A percentile compares a stretch with the other conserved stretches of the same genome.
Evolutionary conservation across 2,797 vertebrate species (phyloP).

Genomic region (Poeciliopsis presidionis): DNA sequence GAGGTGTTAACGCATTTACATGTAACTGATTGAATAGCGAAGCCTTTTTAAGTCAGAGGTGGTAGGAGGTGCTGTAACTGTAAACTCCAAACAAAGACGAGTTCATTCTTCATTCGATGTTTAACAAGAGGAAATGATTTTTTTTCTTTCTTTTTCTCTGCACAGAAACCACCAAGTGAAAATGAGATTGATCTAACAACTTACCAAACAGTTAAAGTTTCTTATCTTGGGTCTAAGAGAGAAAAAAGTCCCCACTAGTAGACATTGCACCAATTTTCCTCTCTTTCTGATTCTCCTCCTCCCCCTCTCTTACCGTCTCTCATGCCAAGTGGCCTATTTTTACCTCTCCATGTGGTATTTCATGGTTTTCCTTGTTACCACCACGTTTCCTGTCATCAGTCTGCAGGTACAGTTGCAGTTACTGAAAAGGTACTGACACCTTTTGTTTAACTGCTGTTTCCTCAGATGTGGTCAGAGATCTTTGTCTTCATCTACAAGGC

Average conservation of each 20-base stretch:
- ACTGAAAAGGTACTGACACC: slow-evolving; percentile 51
- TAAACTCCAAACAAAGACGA: slow-evolving; percentile 36
- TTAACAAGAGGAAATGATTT: slow-evolving; percentile 19
- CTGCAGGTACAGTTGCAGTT: slow-evolving; percentile 59
- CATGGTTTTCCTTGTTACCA: slow-evolving; percentile 83
- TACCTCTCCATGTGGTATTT: slow-evolving; percentile 78
- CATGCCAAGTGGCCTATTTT: slow-evolving; percentile 85
- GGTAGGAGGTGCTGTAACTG: slow-evolving; percentile 49
- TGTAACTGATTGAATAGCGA: slow-evolving; percentile 33
- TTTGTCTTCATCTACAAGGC: slow-evolving; percentile 39
- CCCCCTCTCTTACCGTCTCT: slow-evolving; percentile 62
- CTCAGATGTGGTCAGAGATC: slow-evolving; percentile 65
- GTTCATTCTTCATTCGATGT: slow-evolving; percentile 34
- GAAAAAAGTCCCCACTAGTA: slow-evolving; percentile 79
- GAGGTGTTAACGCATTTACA: slow-evolving; percentile 34
- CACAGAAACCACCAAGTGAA: slow-evolving; percentile 35
- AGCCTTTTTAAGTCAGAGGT: slow-evolving; percentile 40
- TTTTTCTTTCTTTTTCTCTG: slow-evolving; percentile 7
- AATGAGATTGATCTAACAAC: slow-evolving; percentile 55
- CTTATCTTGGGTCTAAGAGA: slow-evolving; percentile 78
- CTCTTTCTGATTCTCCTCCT: slow-evolving; percentile 44
- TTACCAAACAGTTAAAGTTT: slow-evolving; percentile 66
- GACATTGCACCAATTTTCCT: slow-evolving; percentile 77
- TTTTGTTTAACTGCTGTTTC: slow-evolving; percentile 60
- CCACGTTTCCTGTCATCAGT: slow-evolving; percentile 70